Evolutionary conservation across 1,140 invertebrate species (phyloP), one percentile per base, ranked within the genome.

Genomic region (Episyrphus balteatus): DNA sequence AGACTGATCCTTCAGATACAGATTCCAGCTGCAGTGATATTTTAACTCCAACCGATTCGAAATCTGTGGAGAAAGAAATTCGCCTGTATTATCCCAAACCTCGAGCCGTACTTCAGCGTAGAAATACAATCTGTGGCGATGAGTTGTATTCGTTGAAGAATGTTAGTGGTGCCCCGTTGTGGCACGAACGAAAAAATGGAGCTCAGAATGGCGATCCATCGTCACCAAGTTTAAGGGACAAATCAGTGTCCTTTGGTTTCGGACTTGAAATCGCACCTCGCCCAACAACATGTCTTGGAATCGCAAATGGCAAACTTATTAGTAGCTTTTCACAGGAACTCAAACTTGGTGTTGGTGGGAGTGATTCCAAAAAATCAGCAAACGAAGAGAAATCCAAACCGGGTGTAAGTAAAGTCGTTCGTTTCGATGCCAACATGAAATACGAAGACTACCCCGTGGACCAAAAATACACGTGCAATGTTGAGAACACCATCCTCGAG

Each of bases 101-200:
- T 18, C 74, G 83, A 33, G 76, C 81, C 18, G 68, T 77, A 42
- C 79, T 88, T 15, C 86, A 88, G 66, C 75, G 91, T 11, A 71
- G 91, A 19, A 88, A 91, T 42, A 92, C 89, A 6, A 89, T 93
- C 53, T 88, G 88, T 54, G 88, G 90, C 8, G 53, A 62, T 49
- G 60, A 67, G 36, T 56, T 61, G 36, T 43, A 52, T 8, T 54
- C 49, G n/a, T 47, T 55, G 5, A 55, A 59, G 44, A 55, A 59
- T 9, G 51, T 61, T 37, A 37, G 54, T 44, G 59, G 59, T 10
- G 50, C 60, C 2, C 53, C 57, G 8, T 54, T 56, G 0, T 65
- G 59, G 60, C 56, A 65, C 30, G 58, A 65, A 37, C 52, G 52
- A 9, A 65, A 61, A n/a, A 49, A 59, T 2, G 55, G 51, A 9